Percentiles rank a stretch among this genome's conserved stretches.
Conservation (phyloP, 2,113 vertebrate species). For the Scytalopus superciliaris region DNA sequence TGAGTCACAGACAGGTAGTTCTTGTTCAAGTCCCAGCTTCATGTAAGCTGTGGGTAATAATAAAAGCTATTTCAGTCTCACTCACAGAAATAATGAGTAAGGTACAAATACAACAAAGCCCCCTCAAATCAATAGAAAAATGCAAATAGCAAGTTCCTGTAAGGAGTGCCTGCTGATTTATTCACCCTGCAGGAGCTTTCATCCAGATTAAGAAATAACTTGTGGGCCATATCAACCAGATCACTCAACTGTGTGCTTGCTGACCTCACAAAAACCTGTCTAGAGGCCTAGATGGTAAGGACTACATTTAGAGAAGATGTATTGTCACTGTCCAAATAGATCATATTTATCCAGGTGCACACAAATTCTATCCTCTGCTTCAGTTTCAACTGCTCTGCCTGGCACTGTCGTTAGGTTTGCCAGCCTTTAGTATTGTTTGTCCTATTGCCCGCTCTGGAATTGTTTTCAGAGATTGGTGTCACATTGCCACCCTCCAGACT, state of each 20-base stretch:
- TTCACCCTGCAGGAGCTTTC: neutral
- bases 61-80: slow-evolving; percentile 14
- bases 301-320: neutral
- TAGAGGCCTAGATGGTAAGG: neutral
- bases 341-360: neutral
- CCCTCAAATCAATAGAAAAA: neutral
- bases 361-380: neutral
- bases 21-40: slow-evolving; percentile 27
- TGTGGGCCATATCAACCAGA: neutral
- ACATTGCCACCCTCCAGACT: neutral
- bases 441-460: neutral
- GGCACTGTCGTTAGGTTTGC: neutral
- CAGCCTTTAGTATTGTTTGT: neutral
- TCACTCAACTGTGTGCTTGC: neutral
- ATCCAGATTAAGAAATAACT: neutral
- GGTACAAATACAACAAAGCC: neutral
- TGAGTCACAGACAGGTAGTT: slow-evolving; percentile 65
- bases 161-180: neutral
- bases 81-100: neutral
- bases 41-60: neutral
- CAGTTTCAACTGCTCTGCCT: neutral
- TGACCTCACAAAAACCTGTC: neutral
- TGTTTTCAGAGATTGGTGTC: neutral
- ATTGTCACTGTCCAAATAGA: neutral
- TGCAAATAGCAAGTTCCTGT: neutral